Percentiles rank a stretch among this genome's conserved stretches.
These are phyloP conservation scores for Smithornis capensis DNA, from an alignment of 2,113 vertebrate species.

Conservation along the genomic window DNA sequence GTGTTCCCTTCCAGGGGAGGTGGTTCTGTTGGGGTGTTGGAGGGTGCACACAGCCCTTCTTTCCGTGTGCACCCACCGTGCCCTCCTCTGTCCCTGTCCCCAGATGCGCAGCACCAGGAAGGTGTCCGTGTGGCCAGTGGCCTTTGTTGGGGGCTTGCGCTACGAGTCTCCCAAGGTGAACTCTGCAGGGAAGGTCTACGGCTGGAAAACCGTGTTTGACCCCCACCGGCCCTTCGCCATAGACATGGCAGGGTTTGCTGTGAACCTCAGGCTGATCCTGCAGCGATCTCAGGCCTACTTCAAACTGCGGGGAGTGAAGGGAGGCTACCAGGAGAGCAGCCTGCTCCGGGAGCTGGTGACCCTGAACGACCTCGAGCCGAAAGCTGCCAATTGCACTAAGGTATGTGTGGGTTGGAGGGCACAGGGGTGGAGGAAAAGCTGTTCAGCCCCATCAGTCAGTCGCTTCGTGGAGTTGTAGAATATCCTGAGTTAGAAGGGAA, in stretches of 20 bases:
- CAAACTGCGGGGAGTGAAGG: slow-evolving; percentile 95
- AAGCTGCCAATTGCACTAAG: slow-evolving; percentile 99
- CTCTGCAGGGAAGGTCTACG: slow-evolving; percentile 93
- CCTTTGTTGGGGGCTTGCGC: slow-evolving; percentile 94
- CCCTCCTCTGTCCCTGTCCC: neutral
- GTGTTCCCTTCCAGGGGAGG: fast-evolving
- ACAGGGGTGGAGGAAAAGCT: fast-evolving
- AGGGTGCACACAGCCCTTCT: neutral
- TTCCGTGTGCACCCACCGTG: neutral
- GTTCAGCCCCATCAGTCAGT: fast-evolving
- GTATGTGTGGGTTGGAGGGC: neutral
- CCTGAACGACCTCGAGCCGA: slow-evolving; percentile 93
- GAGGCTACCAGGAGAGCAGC: slow-evolving; percentile 97
- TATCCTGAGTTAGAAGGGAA: neutral
- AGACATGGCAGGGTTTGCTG: slow-evolving; percentile 97
- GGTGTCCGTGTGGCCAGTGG: slow-evolving; percentile 97
- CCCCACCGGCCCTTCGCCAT: slow-evolving; percentile 96
- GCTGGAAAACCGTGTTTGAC: slow-evolving; percentile 98
- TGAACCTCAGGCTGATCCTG: slow-evolving; percentile 94
- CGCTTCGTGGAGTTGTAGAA: fast-evolving
- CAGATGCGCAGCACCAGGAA: slow-evolving; percentile 94
- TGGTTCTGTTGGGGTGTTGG: neutral
- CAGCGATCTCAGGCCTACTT: slow-evolving; percentile 97
- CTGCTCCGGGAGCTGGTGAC: slow-evolving; percentile 95
- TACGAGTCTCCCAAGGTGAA: slow-evolving; percentile 96